phyloP scores from a whole-genome alignment of 2,797 vertebrate genomes.

The Chelon auratus region DNA sequence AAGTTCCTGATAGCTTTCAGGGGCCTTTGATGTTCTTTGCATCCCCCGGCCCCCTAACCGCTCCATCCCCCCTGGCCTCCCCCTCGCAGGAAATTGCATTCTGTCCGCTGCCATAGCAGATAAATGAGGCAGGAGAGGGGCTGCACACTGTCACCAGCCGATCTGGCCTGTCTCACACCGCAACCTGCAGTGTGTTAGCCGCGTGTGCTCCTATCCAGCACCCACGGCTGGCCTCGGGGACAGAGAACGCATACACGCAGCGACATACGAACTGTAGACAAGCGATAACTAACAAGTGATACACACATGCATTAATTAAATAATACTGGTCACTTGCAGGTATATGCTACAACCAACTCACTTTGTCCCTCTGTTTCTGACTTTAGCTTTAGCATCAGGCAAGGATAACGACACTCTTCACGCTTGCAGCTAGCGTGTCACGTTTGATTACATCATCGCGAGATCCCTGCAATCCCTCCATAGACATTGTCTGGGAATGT shows the following conservation, averaged over 20 bases:
- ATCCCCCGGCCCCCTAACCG: conserved; percentile 69
- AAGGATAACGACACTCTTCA: conserved; percentile 49
- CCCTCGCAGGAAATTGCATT: conserved; percentile 87
- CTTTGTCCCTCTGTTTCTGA: conserved; percentile 12
- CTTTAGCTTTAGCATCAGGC: conserved; percentile 31
- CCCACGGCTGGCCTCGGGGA: conserved; percentile 44
- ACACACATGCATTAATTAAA: neutral
- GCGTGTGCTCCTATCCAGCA: conserved; percentile 69
- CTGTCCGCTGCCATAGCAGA: conserved; percentile 83
- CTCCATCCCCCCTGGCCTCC: conserved; percentile 69
- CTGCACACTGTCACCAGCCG: conserved; percentile 79
- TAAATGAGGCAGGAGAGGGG: conserved; percentile 84
- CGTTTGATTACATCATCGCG: conserved; percentile 70
- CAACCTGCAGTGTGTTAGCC: conserved; percentile 81
- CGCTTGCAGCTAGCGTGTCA: conserved; percentile 62
- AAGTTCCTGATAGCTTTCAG: conserved; percentile 78
- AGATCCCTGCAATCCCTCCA: conserved; percentile 59
- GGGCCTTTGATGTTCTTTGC: conserved; percentile 85
- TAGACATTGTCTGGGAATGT: conserved; percentile 78
- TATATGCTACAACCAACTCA: neutral
- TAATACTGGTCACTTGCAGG: neutral
- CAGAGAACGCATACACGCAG: conserved; percentile 29
- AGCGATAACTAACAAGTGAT: conserved; percentile 12
- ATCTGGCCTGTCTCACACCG: conserved; percentile 82
- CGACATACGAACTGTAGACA: conserved; percentile 32